A percentile compares a stretch with the other conserved stretches of the same genome.
Evolutionary conservation across 2,888 invertebrate species (phyloP).

Genomic region (Dioctria rufipes): DNA sequence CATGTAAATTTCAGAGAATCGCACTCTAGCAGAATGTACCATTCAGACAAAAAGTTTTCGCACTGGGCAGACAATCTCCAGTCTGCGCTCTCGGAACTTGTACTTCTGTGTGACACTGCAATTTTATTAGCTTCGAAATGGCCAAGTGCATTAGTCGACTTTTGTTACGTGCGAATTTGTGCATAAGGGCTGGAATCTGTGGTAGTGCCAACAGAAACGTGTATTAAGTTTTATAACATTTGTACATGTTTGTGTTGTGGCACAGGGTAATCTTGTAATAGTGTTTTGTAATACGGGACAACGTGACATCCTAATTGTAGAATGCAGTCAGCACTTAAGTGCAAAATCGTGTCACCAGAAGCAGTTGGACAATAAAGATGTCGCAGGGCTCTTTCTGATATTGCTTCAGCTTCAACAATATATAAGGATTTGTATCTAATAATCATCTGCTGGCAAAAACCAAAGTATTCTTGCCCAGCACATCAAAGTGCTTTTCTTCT

Average conservation of each 20-base stretch:
- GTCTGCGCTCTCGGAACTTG: conserved; percentile 37
- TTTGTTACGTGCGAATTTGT: conserved; percentile 52
- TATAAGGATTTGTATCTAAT: conserved; percentile 26
- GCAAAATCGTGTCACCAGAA: conserved; percentile 72
- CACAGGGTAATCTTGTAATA: conserved; percentile 42
- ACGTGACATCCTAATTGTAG: conserved; percentile 71
- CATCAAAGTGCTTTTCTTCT: neutral
- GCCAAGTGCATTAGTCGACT: conserved; percentile 50
- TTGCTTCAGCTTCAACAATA: neutral
- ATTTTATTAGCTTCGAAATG: conserved; percentile 55
- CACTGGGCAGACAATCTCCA: conserved; percentile 20
- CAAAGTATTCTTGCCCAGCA: neutral
- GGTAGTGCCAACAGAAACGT: conserved; percentile 13
- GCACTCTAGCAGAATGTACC: conserved; percentile 3
- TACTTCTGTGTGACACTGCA: conserved; percentile 54
- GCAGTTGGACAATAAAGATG: conserved; percentile 60
- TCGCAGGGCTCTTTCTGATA: conserved; percentile 8
- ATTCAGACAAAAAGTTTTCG: conserved; percentile 34
- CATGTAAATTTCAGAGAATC: conserved; percentile 40
- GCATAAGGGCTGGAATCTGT: neutral
- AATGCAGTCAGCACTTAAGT: conserved; percentile 72
- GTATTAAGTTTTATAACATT: conserved; percentile 44
- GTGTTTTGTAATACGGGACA: conserved; percentile 58
- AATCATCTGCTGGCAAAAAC: neutral
- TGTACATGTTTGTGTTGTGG: conserved; percentile 36